phyloP scores from a whole-genome alignment of 2,888 invertebrate species.

The Mechanitis messenoides region DNA sequence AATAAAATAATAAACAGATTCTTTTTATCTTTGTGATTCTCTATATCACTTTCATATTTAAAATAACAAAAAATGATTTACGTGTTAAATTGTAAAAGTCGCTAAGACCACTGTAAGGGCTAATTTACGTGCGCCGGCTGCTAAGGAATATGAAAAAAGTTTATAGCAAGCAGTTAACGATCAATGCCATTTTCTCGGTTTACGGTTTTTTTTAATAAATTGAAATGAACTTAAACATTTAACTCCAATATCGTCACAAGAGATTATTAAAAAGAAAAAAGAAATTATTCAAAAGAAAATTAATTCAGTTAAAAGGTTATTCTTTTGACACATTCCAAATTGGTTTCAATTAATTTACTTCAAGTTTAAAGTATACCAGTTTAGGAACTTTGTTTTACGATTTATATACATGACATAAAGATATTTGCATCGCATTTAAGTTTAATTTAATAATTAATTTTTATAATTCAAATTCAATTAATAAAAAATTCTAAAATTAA shows the following conservation, averaged over 20 bases:
- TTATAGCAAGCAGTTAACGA: slow-evolving; percentile 54
- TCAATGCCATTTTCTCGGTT: slow-evolving; percentile 17
- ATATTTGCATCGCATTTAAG: too few species aligned
- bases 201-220: slow-evolving; percentile 60
- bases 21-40: slow-evolving; percentile 59
- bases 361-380: too few species aligned
- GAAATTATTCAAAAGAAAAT: slow-evolving; percentile 3
- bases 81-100: slow-evolving; percentile 77
- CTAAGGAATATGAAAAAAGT: slow-evolving; percentile 71
- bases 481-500: too few species aligned
- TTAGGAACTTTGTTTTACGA: too few species aligned
- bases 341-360: too few species aligned
- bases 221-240: slow-evolving; percentile 51
- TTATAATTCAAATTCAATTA: too few species aligned
- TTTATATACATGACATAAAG: too few species aligned
- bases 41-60: slow-evolving; percentile 73
- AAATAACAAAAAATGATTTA: slow-evolving; percentile 75
- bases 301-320: too few species aligned
- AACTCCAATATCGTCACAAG: slow-evolving; percentile 25
- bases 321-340: too few species aligned
- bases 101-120: slow-evolving; percentile 61
- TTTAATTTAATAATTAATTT: too few species aligned
- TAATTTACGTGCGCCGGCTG: slow-evolving; percentile 72
- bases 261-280: slow-evolving; percentile 1
- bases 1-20: slow-evolving; percentile 26